These are phyloP conservation scores for Diceros bicornis DNA, from an alignment of 2,797 vertebrate genomes.

Conservation along the genomic window DNA sequence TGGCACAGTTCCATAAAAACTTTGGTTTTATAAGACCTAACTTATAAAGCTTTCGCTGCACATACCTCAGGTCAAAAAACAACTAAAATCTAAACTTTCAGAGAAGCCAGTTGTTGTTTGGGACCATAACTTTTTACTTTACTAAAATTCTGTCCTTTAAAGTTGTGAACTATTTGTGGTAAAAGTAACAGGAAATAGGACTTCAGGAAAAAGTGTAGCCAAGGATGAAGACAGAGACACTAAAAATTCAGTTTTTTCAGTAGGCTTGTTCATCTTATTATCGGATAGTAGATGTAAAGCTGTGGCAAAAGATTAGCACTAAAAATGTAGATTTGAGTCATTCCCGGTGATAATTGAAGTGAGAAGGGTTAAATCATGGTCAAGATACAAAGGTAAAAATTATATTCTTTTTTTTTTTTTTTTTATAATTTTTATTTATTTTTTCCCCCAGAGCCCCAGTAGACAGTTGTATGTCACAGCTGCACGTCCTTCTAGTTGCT, in stretches of 20 bases:
- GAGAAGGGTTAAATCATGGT: neutral
- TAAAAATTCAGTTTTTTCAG: neutral
- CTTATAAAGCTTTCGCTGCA: neutral
- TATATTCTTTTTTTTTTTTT: neutral
- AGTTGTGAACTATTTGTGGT: neutral
- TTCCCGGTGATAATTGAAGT: neutral
- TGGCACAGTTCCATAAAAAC: neutral
- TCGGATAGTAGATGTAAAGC: neutral
- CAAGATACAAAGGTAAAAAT: neutral
- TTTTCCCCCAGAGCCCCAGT: no score
- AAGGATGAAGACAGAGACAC: neutral
- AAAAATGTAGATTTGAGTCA: neutral
- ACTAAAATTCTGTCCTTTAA: conserved; percentile 17
- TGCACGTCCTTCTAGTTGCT: no score
- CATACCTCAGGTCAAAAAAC: neutral
- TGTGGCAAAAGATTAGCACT: neutral
- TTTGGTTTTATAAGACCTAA: conserved; percentile 3
- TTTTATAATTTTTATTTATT: no score
- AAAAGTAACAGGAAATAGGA: neutral
- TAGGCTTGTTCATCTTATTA: neutral
- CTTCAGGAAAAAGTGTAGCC: neutral
- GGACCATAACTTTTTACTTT: neutral
- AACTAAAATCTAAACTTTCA: neutral
- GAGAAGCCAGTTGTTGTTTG: neutral
- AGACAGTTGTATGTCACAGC: no score